phyloP scores from a whole-genome alignment of 2,797 vertebrate species.

The Tapirus indicus region DNA sequence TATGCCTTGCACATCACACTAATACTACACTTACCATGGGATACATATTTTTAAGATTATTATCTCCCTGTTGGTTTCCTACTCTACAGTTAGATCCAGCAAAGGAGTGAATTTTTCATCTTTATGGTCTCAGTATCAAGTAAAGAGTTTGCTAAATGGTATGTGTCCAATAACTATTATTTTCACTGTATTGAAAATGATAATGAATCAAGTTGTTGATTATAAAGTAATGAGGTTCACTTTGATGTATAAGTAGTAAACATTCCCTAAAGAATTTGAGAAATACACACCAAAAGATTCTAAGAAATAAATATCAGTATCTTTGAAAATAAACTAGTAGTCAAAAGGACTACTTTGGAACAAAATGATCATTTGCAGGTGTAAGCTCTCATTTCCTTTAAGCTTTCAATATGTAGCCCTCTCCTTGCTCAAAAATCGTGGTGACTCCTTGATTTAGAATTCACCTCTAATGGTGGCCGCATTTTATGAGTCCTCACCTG shows the following conservation, averaged over 20 bases:
- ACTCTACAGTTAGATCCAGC: not conserved
- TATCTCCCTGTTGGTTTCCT: not conserved
- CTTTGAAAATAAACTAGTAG: not conserved
- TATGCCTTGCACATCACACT: not conserved
- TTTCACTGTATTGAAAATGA: not conserved
- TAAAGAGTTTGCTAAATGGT: not conserved
- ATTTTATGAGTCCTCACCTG: not conserved
- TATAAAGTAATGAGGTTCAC: not conserved
- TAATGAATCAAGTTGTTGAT: not conserved
- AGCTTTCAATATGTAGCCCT: not conserved
- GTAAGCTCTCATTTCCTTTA: not conserved
- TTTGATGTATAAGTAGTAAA: not conserved
- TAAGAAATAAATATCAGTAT: slow-evolving; percentile 3
- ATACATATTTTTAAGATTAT: not conserved
- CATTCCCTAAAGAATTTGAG: not conserved
- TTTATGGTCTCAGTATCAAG: not conserved
- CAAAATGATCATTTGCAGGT: not conserved
- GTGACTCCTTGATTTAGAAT: not conserved
- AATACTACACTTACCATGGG: not conserved
- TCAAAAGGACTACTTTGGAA: not conserved
- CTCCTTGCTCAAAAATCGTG: not conserved
- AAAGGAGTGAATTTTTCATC: not conserved
- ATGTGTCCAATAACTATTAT: not conserved
- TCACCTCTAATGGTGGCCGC: not conserved
- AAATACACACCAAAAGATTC: not conserved